Percentiles rank a stretch among this genome's conserved stretches.
Evolutionary conservation across 2,113 vertebrate genomes (phyloP).

Genomic region (Platichthys stellatus): DNA sequence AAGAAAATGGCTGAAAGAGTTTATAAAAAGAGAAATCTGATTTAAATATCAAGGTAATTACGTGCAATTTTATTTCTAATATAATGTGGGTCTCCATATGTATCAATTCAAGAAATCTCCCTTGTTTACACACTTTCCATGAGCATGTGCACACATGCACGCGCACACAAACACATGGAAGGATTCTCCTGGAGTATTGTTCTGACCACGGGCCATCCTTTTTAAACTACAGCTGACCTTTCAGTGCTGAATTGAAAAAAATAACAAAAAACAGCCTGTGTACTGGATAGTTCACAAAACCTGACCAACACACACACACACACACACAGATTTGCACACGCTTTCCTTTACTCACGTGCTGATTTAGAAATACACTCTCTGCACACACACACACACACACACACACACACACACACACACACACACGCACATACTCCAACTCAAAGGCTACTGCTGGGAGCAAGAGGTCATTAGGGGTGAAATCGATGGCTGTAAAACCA

Average conservation of each 20-base stretch:
- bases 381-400: conserved; percentile 11
- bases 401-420: neutral
- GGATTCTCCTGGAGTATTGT: conserved; percentile 75
- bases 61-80: neutral
- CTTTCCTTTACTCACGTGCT: conserved; percentile 6
- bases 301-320: conserved; percentile 29
- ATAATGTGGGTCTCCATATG: neutral
- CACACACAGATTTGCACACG: conserved; percentile 46
- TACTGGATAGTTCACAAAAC: conserved; percentile 50
- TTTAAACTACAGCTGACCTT: conserved; percentile 85
- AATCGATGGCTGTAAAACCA: conserved; percentile 80
- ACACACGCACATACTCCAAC: neutral
- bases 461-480: conserved; percentile 76
- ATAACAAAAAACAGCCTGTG: conserved; percentile 60
- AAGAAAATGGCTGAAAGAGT: too few species aligned
- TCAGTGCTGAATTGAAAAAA: conserved; percentile 74
- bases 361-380: conserved; percentile 24
- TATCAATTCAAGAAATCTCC: neutral
- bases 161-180: neutral
- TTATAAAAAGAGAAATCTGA: too few species aligned
- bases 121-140: neutral
- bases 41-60: neutral
- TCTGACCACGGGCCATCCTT: conserved; percentile 85
- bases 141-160: neutral
- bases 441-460: conserved; percentile 72